Conservation (phyloP, 2,888 invertebrate genomes). For the Pegoplata infirma region DNA sequence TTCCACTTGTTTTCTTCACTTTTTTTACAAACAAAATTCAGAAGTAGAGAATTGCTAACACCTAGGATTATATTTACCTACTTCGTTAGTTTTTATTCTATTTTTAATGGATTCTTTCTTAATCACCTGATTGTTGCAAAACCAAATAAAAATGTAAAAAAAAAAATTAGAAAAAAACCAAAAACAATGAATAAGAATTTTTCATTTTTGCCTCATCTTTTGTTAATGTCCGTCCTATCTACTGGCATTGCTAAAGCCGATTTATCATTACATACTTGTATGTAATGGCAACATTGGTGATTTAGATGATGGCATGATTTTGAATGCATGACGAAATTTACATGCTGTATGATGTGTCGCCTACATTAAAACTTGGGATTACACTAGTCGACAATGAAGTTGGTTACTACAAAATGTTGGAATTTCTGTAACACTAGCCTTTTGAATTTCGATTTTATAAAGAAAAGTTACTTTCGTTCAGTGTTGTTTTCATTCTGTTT, state of each 20-base stretch:
- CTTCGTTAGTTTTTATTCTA: not conserved
- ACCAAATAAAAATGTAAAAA: not conserved
- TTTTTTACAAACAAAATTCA: not conserved
- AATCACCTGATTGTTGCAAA: slow-evolving; percentile 4
- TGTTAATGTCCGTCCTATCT: not conserved
- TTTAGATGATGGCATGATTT: slow-evolving; percentile 13
- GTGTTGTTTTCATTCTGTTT: not conserved
- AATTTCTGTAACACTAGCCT: too few relatives aligned
- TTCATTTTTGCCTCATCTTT: not conserved
- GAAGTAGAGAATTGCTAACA: not conserved
- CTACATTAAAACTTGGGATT: not conserved
- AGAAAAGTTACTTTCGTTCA: not conserved
- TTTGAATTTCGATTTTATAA: too few relatives aligned
- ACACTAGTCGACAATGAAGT: not conserved
- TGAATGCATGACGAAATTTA: slow-evolving; percentile 35
- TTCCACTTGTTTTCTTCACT: not conserved
- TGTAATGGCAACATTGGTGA: slow-evolving; percentile 21
- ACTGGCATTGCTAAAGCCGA: not conserved
- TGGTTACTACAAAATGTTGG: too few relatives aligned
- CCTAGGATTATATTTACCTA: slow-evolving; percentile 1
- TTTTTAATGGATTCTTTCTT: slow-evolving; percentile 1
- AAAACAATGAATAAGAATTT: not conserved
- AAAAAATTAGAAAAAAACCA: not conserved
- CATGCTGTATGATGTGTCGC: slow-evolving; percentile 20
- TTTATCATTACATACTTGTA: slow-evolving; percentile 6